Evolutionary conservation across 2,797 vertebrate genomes (phyloP).

Genomic region (Sebastes miniatus): DNA sequence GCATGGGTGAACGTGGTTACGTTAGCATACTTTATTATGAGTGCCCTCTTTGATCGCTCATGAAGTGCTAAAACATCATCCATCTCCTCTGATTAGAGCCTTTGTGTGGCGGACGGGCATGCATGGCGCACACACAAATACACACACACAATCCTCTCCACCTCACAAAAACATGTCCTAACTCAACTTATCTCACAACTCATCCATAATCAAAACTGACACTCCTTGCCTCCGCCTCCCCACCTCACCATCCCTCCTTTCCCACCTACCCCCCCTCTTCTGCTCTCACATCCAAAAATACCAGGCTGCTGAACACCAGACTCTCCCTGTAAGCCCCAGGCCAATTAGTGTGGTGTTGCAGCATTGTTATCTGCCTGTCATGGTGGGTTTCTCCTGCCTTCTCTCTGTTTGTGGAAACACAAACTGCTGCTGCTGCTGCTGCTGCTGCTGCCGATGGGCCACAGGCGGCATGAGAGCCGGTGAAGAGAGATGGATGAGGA

Average conservation of each 20-base stretch:
- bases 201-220: conserved; percentile 78
- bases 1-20: not conserved
- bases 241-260: not conserved
- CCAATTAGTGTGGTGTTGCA: conserved; percentile 79
- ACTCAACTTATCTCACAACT: conserved; percentile 69
- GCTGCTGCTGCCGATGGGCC: conserved; percentile 34
- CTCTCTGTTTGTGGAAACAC: conserved; percentile 71
- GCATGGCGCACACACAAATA: not conserved
- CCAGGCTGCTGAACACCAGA: conserved; percentile 64
- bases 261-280: conserved; percentile 28
- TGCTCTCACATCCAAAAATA: conserved; percentile 72
- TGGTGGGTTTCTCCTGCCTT: conserved; percentile 73
- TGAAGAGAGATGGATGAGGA: conserved; percentile 45
- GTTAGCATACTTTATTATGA: not conserved
- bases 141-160: conserved; percentile 10
- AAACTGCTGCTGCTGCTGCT: conserved; percentile 48
- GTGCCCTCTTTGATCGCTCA: conserved; percentile 1
- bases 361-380: conserved; percentile 81
- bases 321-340: conserved; percentile 73
- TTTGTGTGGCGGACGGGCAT: conserved; percentile 6
- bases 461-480: conserved; percentile 36
- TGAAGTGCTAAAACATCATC: conserved; percentile 24
- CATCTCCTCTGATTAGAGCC: conserved; percentile 30
- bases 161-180: conserved; percentile 58
- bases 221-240: conserved; percentile 31